phyloP scores from a whole-genome alignment of 2,888 invertebrate genomes.

The Eustalomyia histrio region DNA sequence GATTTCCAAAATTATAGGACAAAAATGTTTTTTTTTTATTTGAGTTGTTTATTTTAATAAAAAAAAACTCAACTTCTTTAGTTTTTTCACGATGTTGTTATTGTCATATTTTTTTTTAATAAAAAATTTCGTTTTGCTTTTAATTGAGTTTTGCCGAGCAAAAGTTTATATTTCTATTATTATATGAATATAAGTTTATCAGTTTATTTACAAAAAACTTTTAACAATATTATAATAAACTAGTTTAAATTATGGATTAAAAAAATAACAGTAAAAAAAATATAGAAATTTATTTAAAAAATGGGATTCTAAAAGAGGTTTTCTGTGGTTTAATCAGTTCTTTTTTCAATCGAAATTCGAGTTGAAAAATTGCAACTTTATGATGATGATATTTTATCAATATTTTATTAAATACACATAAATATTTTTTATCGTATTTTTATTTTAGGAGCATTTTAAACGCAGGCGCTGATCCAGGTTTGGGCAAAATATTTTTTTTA shows the following conservation, averaged over 20 bases:
- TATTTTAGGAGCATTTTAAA: no score
- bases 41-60: not conserved
- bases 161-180: not conserved
- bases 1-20: not conserved
- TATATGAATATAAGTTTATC: not conserved
- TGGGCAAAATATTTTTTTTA: no score
- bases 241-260: not conserved
- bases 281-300: constrained; percentile 6
- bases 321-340: constrained; percentile 17
- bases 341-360: not conserved
- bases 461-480: no score
- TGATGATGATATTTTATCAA: no score
- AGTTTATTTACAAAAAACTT: not conserved
- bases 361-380: not conserved
- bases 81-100: no score
- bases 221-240: not conserved
- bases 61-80: no score
- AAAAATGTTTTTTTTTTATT: not conserved
- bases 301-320: constrained; percentile 17
- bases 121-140: no score
- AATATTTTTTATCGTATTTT: no score
- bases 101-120: no score
- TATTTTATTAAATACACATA: no score
- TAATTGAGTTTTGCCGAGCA: not conserved
- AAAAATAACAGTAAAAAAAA: not conserved